Percentiles rank a stretch among this genome's conserved stretches.
Evolutionary conservation across 1,140 invertebrate species (phyloP).

Genomic region (Nymphalis io): DNA sequence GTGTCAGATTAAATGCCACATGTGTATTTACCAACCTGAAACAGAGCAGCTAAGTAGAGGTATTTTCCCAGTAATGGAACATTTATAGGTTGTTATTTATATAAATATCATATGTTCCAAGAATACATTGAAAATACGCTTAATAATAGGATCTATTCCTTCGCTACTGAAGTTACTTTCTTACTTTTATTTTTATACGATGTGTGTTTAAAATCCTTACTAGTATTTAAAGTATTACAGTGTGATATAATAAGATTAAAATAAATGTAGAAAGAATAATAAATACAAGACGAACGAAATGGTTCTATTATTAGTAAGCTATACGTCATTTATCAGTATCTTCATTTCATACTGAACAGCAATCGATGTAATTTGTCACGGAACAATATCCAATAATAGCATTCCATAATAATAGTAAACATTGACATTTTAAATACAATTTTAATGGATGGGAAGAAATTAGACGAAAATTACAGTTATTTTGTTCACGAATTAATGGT

Average conservation of each 20-base stretch:
- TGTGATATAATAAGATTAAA: too few relatives aligned
- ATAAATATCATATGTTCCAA: too few relatives aligned
- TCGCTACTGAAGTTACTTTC: too few relatives aligned
- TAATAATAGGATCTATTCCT: too few relatives aligned
- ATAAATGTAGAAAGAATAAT: not conserved
- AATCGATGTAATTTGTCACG: slow-evolving; percentile 37
- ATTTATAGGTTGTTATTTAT: too few relatives aligned
- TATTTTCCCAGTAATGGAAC: too few relatives aligned
- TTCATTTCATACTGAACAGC: slow-evolving; percentile 27
- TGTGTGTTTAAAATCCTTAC: too few relatives aligned
- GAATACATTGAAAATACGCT: too few relatives aligned
- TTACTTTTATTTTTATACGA: too few relatives aligned
- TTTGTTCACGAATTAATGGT: slow-evolving; percentile 35
- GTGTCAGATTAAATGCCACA: not conserved
- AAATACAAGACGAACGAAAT: not conserved
- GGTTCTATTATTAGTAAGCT: slow-evolving; percentile 33
- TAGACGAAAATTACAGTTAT: slow-evolving; percentile 22
- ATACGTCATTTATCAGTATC: slow-evolving; percentile 34
- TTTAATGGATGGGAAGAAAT: slow-evolving; percentile 20
- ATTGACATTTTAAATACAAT: slow-evolving; percentile 34
- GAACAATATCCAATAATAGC: slow-evolving; percentile 30
- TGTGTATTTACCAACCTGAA: not conserved
- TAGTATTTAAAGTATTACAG: too few relatives aligned
- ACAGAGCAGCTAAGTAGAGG: too few relatives aligned
- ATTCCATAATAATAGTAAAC: slow-evolving; percentile 29